These are phyloP conservation scores for Liodrosophila aerea DNA, from an alignment of 2,888 invertebrate species.

Conservation along the genomic window DNA sequence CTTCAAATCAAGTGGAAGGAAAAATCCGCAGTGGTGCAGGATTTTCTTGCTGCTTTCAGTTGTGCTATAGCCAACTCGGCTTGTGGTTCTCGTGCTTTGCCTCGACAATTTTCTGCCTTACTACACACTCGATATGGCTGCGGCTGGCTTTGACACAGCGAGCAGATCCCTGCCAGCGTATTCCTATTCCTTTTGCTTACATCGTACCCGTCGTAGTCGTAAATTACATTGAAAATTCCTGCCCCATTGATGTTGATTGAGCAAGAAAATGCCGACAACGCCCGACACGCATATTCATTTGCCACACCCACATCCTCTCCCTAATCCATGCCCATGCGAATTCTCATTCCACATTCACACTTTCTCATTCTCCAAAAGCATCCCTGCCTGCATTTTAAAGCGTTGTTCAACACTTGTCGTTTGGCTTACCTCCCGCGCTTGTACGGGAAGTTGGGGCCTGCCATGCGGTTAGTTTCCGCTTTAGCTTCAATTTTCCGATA, in stretches of 20 bases:
- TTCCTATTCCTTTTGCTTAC: conserved; percentile 38
- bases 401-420: conserved; percentile 54
- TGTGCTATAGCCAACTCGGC: conserved; percentile 44
- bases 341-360: too few relatives aligned
- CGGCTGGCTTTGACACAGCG: conserved; percentile 57
- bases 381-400: conserved; percentile 41
- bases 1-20: conserved; percentile 72
- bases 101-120: conserved; percentile 75
- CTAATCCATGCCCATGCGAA: background rate
- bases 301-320: background rate
- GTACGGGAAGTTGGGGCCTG: conserved; percentile 7
- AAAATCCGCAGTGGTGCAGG: conserved; percentile 40
- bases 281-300: conserved; percentile 39
- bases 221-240: conserved; percentile 76
- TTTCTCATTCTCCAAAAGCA: conserved; percentile 1
- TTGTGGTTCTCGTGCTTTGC: conserved; percentile 33
- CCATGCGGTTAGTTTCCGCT: conserved; percentile 48
- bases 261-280: conserved; percentile 77
- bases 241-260: conserved; percentile 77
- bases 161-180: conserved; percentile 3
- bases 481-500: conserved; percentile 61
- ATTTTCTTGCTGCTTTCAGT: conserved; percentile 74
- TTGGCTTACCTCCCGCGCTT: background rate
- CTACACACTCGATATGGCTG: conserved; percentile 60
- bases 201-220: conserved; percentile 37